Evolutionary conservation across 1,140 invertebrate species (phyloP).

Genomic region (Diabrotica undecimpunctata): DNA sequence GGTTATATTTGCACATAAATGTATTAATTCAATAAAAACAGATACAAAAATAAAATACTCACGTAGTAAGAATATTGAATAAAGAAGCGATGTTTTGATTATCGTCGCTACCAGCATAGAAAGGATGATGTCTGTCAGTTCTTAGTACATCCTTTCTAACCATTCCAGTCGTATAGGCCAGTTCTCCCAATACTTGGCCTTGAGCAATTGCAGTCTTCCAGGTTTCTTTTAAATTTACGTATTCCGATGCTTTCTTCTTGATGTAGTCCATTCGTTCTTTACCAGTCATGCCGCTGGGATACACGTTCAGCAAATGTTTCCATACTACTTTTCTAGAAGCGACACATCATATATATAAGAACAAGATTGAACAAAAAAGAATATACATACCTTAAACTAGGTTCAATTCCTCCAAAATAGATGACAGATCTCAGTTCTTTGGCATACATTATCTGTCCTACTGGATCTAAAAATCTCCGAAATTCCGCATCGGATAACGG

Average conservation of each 20-base stretch:
- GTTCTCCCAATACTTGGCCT: conserved; percentile 72
- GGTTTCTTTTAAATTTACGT: conserved; percentile 72
- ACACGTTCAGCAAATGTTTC: conserved; percentile 95
- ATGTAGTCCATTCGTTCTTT: conserved; percentile 93
- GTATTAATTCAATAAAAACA: too few species aligned
- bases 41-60: conserved; percentile 45
- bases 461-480: conserved; percentile 81
- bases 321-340: conserved; percentile 80
- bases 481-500: conserved; percentile 91
- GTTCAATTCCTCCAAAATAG: conserved; percentile 83
- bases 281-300: conserved; percentile 86
- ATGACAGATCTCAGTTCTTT: conserved; percentile 83
- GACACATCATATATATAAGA: background rate
- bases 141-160: conserved; percentile 94
- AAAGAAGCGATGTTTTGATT: conserved; percentile 91
- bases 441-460: conserved; percentile 81
- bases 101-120: conserved; percentile 92
- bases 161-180: conserved; percentile 89
- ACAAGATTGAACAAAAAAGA: background rate
- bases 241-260: conserved; percentile 86
- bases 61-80: conserved; percentile 94
- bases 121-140: conserved; percentile 90
- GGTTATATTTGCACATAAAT: too few species aligned
- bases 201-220: conserved; percentile 82
- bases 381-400: conserved; percentile 64